phyloP scores from a whole-genome alignment of 2,113 vertebrate genomes.

The Mormyrus iriodes region DNA sequence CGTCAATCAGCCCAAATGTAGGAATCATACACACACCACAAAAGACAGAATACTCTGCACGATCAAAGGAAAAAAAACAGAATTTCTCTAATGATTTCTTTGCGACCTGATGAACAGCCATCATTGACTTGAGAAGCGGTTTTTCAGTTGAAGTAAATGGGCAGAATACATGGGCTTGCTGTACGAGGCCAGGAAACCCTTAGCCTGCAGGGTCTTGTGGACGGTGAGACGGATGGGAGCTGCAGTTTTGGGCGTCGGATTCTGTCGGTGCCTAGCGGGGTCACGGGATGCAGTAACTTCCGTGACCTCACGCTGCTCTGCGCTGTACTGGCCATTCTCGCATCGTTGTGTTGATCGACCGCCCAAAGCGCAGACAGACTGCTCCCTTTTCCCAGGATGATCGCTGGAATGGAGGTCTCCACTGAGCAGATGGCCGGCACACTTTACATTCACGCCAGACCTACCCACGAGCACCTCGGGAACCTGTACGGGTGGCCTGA shows the following conservation, averaged over 20 bases:
- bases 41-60: background rate
- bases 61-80: background rate
- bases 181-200: background rate
- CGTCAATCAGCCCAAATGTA: background rate
- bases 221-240: background rate
- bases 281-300: background rate
- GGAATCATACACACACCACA: background rate
- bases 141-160: background rate
- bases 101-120: background rate
- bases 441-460: slow-evolving; percentile 37
- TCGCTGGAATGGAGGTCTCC: slow-evolving; percentile 39
- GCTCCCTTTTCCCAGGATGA: slow-evolving; percentile 21
- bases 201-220: background rate
- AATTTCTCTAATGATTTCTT: background rate
- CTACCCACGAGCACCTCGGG: slow-evolving; percentile 22
- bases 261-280: background rate
- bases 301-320: background rate
- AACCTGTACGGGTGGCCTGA: background rate
- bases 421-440: slow-evolving; percentile 31
- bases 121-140: background rate
- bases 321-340: background rate
- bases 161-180: background rate
- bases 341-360: too few species aligned
- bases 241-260: background rate
- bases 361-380: background rate